These are phyloP conservation scores for Elysia chlorotica DNA, from an alignment of 1,140 invertebrate species.

Conservation along the genomic window DNA sequence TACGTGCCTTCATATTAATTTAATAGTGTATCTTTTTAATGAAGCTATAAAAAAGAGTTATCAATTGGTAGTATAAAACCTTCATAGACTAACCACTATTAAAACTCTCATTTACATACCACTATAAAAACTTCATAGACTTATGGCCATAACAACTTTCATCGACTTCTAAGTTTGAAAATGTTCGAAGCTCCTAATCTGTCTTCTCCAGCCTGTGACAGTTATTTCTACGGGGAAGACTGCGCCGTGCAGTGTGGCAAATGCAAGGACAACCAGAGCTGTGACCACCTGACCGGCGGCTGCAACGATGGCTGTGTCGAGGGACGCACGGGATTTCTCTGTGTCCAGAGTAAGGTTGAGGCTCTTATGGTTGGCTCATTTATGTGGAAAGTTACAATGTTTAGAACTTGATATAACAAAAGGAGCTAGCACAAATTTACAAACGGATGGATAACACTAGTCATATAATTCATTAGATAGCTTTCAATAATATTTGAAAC, in stretches of 20 bases:
- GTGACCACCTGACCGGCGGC: conserved; percentile 30
- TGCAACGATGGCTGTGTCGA: conserved; percentile 30
- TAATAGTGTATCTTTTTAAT: neutral
- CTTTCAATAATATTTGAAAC: neutral
- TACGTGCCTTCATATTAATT: neutral
- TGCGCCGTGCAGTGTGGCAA: conserved; percentile 28
- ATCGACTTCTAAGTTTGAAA: neutral
- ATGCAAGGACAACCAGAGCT: conserved; percentile 28
- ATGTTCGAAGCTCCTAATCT: neutral
- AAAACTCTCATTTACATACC: neutral
- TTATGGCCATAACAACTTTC: neutral
- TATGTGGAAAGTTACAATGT: too few species aligned
- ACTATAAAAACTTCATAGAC: neutral
- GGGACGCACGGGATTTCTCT: conserved; percentile 26
- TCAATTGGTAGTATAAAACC: neutral
- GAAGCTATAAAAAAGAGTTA: neutral
- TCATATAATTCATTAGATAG: neutral
- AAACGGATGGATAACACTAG: neutral
- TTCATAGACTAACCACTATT: neutral
- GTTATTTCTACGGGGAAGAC: conserved; percentile 27
- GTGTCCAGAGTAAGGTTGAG: conserved; percentile 22
- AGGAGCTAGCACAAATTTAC: neutral
- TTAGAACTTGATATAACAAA: too few species aligned
- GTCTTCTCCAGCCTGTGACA: conserved; percentile 25
- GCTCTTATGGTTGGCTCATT: too few species aligned